A percentile compares a stretch with the other conserved stretches of the same genome.
These are phyloP conservation scores for Halichoerus grypus DNA, from an alignment of 2,113 vertebrate species.

Conservation along the genomic window DNA sequence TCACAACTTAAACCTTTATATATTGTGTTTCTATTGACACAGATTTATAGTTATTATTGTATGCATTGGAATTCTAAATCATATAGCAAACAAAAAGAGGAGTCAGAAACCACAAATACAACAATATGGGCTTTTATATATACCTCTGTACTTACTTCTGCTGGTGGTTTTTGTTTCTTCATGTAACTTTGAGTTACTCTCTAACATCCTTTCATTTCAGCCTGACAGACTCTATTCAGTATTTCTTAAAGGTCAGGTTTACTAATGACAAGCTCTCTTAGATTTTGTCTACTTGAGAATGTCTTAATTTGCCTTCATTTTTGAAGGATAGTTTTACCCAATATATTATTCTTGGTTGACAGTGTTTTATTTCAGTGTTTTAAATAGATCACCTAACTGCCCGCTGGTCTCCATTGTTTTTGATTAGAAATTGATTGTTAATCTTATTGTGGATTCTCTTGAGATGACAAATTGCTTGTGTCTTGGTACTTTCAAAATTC, in stretches of 20 bases:
- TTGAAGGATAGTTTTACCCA: neutral
- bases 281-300: neutral
- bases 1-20: neutral
- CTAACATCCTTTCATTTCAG: slow-evolving; percentile 1
- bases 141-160: slow-evolving; percentile 14
- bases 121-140: neutral
- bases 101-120: neutral
- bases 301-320: slow-evolving; percentile 23
- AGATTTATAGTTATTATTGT: slow-evolving; percentile 27
- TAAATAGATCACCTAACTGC: neutral
- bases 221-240: neutral
- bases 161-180: neutral
- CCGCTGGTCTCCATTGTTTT: neutral
- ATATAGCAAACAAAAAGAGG: neutral
- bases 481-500: neutral
- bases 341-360: neutral
- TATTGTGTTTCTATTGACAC: neutral
- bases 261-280: neutral
- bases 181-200: neutral
- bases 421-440: neutral
- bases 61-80: neutral
- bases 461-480: neutral
- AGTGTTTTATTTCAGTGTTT: neutral
- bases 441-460: neutral
- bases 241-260: neutral